Percentiles rank a stretch among this genome's conserved stretches.
phyloP scores from a whole-genome alignment of 2,888 invertebrate genomes.

The Geophilus truncorum region DNA sequence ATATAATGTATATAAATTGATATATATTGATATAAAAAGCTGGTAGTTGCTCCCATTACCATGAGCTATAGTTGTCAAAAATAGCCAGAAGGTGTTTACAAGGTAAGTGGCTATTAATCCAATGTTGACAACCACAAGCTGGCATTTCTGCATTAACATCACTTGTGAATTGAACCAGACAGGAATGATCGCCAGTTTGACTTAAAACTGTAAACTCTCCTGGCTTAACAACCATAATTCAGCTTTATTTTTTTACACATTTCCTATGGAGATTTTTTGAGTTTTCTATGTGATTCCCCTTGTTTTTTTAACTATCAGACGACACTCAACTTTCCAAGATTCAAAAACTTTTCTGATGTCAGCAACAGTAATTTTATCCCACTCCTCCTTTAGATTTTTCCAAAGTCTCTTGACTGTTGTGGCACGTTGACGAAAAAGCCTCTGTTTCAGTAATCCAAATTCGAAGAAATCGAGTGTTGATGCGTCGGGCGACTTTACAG shows the following conservation, averaged over 20 bases:
- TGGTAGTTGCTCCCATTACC: neutral
- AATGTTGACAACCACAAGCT: neutral
- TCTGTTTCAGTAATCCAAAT: neutral
- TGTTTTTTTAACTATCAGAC: neutral
- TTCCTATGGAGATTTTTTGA: neutral
- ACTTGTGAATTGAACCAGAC: neutral
- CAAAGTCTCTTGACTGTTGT: neutral
- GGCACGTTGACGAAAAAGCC: neutral
- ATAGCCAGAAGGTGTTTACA: neutral
- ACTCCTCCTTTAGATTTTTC: neutral
- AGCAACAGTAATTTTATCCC: neutral
- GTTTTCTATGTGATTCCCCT: neutral
- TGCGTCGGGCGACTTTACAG: constrained; percentile 29
- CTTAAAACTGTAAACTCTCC: neutral
- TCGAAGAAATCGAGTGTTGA: constrained; percentile 32
- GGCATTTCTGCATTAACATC: neutral
- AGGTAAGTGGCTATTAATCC: neutral
- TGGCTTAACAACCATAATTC: neutral
- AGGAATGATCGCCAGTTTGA: neutral
- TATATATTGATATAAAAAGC: too few relatives aligned
- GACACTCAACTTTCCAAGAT: neutral
- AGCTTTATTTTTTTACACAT: neutral
- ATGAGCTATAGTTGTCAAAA: neutral
- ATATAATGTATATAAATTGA: too few relatives aligned
- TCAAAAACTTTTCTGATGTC: neutral